phyloP scores from a whole-genome alignment of 1,140 invertebrate genomes.

The Trinorchestia longiramus region DNA sequence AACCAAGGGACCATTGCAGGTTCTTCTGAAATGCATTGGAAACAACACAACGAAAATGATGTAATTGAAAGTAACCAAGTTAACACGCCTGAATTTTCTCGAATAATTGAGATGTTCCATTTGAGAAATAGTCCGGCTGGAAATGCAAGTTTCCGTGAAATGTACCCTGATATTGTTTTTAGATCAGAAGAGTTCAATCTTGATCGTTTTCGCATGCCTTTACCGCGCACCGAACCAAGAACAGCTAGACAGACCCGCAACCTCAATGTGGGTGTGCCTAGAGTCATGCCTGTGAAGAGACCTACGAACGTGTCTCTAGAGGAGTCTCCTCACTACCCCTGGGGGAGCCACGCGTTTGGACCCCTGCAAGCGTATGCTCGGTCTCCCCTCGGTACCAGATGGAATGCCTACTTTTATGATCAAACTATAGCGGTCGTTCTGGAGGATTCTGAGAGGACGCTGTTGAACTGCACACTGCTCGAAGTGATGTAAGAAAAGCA shows the following conservation, averaged over 20 bases:
- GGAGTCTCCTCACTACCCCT: not conserved
- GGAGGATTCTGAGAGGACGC: not conserved
- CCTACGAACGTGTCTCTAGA: not conserved
- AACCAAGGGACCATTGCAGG: not conserved
- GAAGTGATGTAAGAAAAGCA: constrained; percentile 60
- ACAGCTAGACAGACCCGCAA: not conserved
- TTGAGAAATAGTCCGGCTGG: not conserved
- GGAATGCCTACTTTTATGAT: constrained; percentile 60
- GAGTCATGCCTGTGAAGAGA: not conserved
- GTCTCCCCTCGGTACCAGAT: not conserved
- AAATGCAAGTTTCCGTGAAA: not conserved
- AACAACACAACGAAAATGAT: not conserved
- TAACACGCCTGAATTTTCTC: not conserved
- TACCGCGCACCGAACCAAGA: constrained; percentile 3
- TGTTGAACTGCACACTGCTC: constrained; percentile 57
- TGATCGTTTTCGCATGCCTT: not conserved
- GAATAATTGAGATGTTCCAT: not conserved
- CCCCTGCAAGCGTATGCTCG: not conserved
- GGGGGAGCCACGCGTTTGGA: constrained; percentile 36
- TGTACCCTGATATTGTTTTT: not conserved
- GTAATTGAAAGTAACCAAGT: not conserved
- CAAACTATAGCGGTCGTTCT: constrained; percentile 58
- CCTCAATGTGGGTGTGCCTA: constrained; percentile 50
- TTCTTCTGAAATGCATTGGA: not conserved
- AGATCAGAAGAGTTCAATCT: not conserved